phyloP scores from a whole-genome alignment of 2,797 vertebrate genomes.

The Rhynchonycteris naso region DNA sequence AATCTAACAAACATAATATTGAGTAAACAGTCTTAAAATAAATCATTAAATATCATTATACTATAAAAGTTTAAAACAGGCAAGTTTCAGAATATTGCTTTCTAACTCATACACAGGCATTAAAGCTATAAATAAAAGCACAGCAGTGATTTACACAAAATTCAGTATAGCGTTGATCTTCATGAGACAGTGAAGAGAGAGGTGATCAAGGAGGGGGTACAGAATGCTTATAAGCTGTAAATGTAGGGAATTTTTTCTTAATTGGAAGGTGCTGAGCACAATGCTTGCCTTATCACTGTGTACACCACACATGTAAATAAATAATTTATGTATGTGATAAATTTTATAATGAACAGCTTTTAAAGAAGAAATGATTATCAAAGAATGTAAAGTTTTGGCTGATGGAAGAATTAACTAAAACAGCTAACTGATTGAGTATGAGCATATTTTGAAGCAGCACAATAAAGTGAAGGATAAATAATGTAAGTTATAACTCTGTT shows the following conservation, averaged over 20 bases:
- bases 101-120: background rate
- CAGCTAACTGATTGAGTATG: background rate
- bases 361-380: background rate
- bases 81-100: background rate
- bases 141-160: background rate
- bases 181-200: background rate
- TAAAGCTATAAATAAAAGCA: background rate
- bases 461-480: conserved; percentile 78
- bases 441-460: conserved; percentile 73
- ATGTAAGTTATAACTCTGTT: conserved; percentile 78
- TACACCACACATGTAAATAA: background rate
- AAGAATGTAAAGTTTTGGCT: background rate
- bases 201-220: accelerated
- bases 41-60: background rate
- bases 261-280: background rate
- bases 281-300: background rate
- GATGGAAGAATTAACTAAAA: conserved; percentile 21
- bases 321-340: too few relatives aligned
- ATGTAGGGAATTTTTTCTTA: background rate
- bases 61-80: background rate
- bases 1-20: background rate
- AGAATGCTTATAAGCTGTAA: background rate
- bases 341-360: background rate
- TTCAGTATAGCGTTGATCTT: background rate
- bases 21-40: background rate